Evolutionary conservation across 2,888 invertebrate species (phyloP).

Genomic region (Ochropacha duplaris): DNA sequence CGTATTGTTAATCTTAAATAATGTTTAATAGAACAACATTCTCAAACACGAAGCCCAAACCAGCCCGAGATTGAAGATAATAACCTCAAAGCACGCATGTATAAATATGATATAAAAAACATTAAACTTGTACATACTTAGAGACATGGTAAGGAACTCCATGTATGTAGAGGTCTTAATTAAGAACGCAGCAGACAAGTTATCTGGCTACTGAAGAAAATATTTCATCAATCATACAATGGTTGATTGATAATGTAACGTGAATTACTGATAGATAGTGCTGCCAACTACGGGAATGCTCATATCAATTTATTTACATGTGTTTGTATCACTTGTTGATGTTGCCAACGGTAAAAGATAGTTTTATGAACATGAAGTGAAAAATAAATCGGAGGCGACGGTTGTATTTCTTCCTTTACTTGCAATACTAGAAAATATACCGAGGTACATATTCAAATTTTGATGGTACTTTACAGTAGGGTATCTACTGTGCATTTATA

Average conservation of each 20-base stretch:
- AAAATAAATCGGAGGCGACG: not conserved
- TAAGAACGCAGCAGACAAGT: slow-evolving; percentile 75
- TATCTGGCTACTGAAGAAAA: slow-evolving; percentile 79
- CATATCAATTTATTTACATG: slow-evolving; percentile 81
- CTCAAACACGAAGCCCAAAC: slow-evolving; percentile 34
- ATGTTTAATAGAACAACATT: slow-evolving; percentile 43
- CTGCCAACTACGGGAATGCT: slow-evolving; percentile 70
- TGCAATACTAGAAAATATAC: no score
- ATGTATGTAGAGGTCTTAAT: slow-evolving; percentile 72
- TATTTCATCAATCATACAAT: slow-evolving; percentile 77
- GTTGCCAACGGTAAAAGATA: slow-evolving; percentile 67
- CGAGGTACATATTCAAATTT: no score
- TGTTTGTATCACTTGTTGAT: slow-evolving; percentile 80
- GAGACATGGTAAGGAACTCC: slow-evolving; percentile 28
- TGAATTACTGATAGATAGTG: slow-evolving; percentile 80
- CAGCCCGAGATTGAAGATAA: slow-evolving; percentile 12
- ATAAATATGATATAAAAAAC: slow-evolving; percentile 14
- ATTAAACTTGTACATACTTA: slow-evolving; percentile 15
- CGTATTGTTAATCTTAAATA: slow-evolving; percentile 38
- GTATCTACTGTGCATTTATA: no score
- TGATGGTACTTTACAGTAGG: not conserved
- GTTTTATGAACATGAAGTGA: slow-evolving; percentile 28
- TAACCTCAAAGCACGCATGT: slow-evolving; percentile 13
- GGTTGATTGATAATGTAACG: slow-evolving; percentile 79
- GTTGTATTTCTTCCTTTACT: not conserved